Percentiles rank a stretch among this genome's conserved stretches.
These are phyloP conservation scores for Dysidea cf. avara DNA, from an alignment of 37 sponge, comb jelly and placozoan genomes.

Conservation along the genomic window DNA sequence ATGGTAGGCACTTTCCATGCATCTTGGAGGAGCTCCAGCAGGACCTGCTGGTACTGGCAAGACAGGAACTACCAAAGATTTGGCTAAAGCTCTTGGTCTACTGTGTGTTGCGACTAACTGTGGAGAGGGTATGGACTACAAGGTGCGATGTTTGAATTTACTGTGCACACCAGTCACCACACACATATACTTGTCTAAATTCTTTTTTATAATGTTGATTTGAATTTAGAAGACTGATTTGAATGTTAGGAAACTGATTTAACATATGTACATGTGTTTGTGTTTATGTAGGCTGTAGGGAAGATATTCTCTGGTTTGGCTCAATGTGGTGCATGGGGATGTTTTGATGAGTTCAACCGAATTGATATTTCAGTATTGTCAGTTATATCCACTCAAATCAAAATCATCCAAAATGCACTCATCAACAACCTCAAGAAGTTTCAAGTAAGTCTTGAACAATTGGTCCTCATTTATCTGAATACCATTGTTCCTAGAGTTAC, in stretches of 20 bases:
- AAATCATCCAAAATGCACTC: constrained; percentile 97
- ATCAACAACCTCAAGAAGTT: constrained; percentile 90
- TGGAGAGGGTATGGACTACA: constrained; percentile 99
- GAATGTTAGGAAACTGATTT: too few relatives aligned
- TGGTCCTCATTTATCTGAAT: neutral
- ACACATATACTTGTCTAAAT: too few relatives aligned
- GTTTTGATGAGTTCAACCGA: constrained; percentile 99
- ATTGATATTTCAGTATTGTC: constrained; percentile 98
- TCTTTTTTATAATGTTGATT: too few relatives aligned
- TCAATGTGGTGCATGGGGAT: constrained; percentile 99
- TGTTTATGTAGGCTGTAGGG: constrained; percentile 89
- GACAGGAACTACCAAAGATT: constrained; percentile 97
- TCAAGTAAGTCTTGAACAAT: constrained; percentile 48
- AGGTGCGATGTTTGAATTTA: constrained; percentile 35
- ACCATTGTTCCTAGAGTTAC: too few relatives aligned
- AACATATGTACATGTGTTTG: too few relatives aligned
- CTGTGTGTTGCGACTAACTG: constrained; percentile 99
- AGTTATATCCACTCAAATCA: constrained; percentile 98
- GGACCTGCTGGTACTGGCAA: constrained; percentile 99
- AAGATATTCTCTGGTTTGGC: constrained; percentile 98
- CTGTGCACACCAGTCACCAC: too few relatives aligned
- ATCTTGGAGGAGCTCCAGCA: constrained; percentile 98
- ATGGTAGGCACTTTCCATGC: constrained; percentile 92
- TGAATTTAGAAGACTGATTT: too few relatives aligned
- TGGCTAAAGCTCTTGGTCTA: constrained; percentile 98